These are phyloP conservation scores for Stegodyphus mimosarum DNA, from an alignment of 1,140 invertebrate genomes.

Conservation along the genomic window DNA sequence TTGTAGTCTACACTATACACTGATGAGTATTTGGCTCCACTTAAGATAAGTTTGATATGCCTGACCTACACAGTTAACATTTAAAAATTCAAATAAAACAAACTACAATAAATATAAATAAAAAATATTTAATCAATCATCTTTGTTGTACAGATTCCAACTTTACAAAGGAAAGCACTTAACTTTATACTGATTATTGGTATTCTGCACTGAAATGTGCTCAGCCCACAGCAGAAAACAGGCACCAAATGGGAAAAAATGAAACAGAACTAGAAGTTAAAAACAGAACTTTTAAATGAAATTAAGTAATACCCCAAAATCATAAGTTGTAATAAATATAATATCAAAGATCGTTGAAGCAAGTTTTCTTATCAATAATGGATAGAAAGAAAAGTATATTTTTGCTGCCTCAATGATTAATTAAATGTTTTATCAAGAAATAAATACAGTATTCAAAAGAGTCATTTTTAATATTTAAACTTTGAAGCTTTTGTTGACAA, in stretches of 20 bases:
- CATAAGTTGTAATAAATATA: not conserved
- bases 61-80: too few relatives aligned
- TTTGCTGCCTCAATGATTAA: constrained; percentile 19
- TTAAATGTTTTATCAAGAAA: constrained; percentile 19
- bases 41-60: too few relatives aligned
- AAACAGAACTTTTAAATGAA: constrained; percentile 13
- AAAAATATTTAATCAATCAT: constrained; percentile 60
- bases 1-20: too few relatives aligned
- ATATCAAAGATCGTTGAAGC: not conserved
- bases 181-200: constrained; percentile 35
- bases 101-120: constrained; percentile 39
- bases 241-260: constrained; percentile 42
- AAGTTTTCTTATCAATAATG: not conserved
- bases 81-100: too few relatives aligned
- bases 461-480: not conserved
- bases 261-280: constrained; percentile 30
- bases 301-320: constrained; percentile 41
- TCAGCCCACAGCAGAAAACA: constrained; percentile 49
- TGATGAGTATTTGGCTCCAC: too few relatives aligned
- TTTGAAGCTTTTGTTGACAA: constrained; percentile 21
- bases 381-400: constrained; percentile 5
- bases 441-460: constrained; percentile 10
- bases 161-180: constrained; percentile 46
- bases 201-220: constrained; percentile 25
- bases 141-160: constrained; percentile 51